A percentile compares a stretch with the other conserved stretches of the same genome.
These are phyloP conservation scores for Stegodyphus mimosarum DNA, from an alignment of 1,140 invertebrate genomes.

Conservation along the genomic window DNA sequence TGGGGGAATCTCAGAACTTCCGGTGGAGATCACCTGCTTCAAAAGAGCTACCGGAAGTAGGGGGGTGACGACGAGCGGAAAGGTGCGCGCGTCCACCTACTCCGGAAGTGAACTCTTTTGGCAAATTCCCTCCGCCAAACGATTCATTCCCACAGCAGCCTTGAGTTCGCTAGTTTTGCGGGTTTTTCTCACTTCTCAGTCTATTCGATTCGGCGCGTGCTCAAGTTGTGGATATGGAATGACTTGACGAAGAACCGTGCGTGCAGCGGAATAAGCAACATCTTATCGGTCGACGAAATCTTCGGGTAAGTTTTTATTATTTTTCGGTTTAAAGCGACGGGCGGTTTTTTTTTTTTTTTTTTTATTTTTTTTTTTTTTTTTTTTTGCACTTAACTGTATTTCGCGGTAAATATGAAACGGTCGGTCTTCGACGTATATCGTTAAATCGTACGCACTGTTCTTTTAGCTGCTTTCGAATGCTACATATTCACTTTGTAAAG, in stretches of 20 bases:
- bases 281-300: too few species aligned
- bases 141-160: slow-evolving; percentile 17
- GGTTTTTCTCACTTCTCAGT: background rate
- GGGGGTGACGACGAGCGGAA: slow-evolving; percentile 20
- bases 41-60: slow-evolving; percentile 29
- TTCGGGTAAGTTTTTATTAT: too few species aligned
- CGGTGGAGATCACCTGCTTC: slow-evolving; percentile 42
- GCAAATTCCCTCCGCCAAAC: slow-evolving; percentile 1
- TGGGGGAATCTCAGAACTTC: slow-evolving; percentile 11
- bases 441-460: too few species aligned
- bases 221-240: background rate
- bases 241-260: background rate
- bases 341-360: too few species aligned
- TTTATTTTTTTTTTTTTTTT: too few species aligned
- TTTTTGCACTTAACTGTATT: too few species aligned
- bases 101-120: slow-evolving; percentile 36
- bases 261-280: background rate
- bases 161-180: background rate
- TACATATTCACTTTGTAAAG: too few species aligned
- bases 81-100: slow-evolving; percentile 55
- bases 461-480: too few species aligned
- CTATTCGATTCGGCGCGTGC: background rate
- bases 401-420: too few species aligned
- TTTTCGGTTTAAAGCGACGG: too few species aligned
- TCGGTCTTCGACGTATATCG: too few species aligned